A percentile compares a stretch with the other conserved stretches of the same genome.
These are phyloP conservation scores for Sericinus montela DNA, from an alignment of 2,888 invertebrate species.

Conservation along the genomic window DNA sequence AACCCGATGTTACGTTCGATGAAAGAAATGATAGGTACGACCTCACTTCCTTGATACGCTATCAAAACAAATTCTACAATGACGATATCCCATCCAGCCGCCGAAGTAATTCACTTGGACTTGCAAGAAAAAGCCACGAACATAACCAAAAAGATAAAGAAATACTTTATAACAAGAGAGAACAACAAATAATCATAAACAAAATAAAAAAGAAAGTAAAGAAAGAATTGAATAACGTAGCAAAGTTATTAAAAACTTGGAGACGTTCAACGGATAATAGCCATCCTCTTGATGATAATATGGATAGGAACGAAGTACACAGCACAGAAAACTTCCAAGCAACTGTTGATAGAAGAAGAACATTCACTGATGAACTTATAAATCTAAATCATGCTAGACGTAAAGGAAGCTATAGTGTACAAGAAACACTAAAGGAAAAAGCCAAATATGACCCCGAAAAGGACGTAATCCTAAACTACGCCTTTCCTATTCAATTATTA, in stretches of 20 bases:
- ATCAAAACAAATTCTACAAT: constrained; percentile 29
- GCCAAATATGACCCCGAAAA: constrained; percentile 9
- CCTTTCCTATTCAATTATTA: constrained; percentile 46
- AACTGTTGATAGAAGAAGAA: background rate
- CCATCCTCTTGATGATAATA: background rate
- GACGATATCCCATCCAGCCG: constrained; percentile 23
- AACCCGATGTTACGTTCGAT: constrained; percentile 49
- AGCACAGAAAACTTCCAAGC: background rate
- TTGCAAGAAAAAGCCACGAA: too few species aligned
- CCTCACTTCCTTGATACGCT: constrained; percentile 34
- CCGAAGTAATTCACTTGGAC: constrained; percentile 20
- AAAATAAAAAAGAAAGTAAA: constrained; percentile 3
- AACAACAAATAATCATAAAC: background rate
- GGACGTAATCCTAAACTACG: constrained; percentile 29
- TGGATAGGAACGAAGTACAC: background rate
- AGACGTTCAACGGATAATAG: background rate
- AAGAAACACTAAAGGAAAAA: constrained; percentile 31
- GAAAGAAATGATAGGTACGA: constrained; percentile 53
- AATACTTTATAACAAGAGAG: background rate
- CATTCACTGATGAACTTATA: constrained; percentile 1
- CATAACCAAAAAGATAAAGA: background rate
- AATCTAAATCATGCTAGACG: constrained; percentile 13
- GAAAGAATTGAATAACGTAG: constrained; percentile 4
- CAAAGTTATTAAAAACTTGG: background rate
- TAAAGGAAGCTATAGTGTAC: constrained; percentile 26